phyloP scores from a whole-genome alignment of 2,113 vertebrate species.

The Eublepharis macularius region DNA sequence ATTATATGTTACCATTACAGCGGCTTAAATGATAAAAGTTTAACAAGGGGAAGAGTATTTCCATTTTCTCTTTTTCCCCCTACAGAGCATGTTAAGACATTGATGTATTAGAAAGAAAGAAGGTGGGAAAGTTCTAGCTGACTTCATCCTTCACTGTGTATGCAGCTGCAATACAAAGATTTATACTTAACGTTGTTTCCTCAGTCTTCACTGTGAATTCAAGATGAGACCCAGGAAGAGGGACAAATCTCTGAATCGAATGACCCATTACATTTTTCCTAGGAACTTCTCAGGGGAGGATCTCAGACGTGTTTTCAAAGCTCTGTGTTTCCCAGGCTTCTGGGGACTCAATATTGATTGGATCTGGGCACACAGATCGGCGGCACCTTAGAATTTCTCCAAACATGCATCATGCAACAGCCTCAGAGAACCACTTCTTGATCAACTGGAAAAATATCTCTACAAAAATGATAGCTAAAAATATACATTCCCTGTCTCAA shows the following conservation, averaged over 20 bases:
- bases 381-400: too few species aligned
- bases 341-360: too few species aligned
- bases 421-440: too few species aligned
- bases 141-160: not conserved
- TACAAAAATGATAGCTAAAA: not conserved
- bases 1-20: constrained; percentile 7
- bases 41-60: not conserved
- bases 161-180: not conserved
- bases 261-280: too few species aligned
- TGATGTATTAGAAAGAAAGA: not conserved
- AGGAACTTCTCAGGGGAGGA: too few species aligned
- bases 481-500: not conserved
- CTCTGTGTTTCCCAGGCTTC: too few species aligned
- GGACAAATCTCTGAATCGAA: too few species aligned
- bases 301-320: too few species aligned
- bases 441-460: not conserved
- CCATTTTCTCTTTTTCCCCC: not conserved
- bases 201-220: not conserved
- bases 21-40: constrained; percentile 16
- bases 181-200: not conserved
- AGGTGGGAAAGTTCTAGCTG: not conserved
- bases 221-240: too few species aligned
- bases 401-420: too few species aligned
- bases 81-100: not conserved
- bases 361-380: too few species aligned